Base-by-base conservation (phyloP, 2,797 vertebrate genomes). In the Ceyx erithaca region DNA sequence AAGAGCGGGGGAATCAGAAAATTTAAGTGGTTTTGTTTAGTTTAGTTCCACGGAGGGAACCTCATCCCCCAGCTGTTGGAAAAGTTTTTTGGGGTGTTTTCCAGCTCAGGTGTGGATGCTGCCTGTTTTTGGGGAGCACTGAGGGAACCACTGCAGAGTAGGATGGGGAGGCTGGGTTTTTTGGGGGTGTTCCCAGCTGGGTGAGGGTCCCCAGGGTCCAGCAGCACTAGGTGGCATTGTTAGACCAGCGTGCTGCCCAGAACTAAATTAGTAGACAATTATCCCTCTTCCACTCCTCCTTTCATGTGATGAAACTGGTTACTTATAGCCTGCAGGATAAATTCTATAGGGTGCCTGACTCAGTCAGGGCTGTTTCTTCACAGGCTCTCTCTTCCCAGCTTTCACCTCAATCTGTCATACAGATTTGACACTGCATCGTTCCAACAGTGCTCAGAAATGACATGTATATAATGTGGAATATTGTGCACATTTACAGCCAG, bases 331-430 rank as follows among this genome's bases (percentile, higher is more conserved):
- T 96, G 98, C 98, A 98, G 98, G 98, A 98, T 97, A 98, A 98
- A 97, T 98, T 97, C 98, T 97, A 97, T 95, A 98, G 98, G 98
- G 96, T 96, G 98, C 98, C 98, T 97, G 98, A 98, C 97, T 98
- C 98, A 97, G 98, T 97, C 98, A 96, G 98, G 98, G 98, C 96
- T 97, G 98, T 96, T 98, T 98, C 98, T 98, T 98, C 98, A 96
- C 98, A 98, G 98, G 98, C 98, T 98, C 98, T 97, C 98, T 98
- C 98, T 98, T 98, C 96, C 98, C 98, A 97, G 98, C 98, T 97
- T 99, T 99, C 99, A 99, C 99, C 99, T 99, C 99, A 99, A 99
- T 99, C 99, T 99, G 99, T 99, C 99, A 99, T 98, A 98, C 98
- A 99, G 99, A 99, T 99, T 99, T 99, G 99, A 99, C 99, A 99